phyloP scores from a whole-genome alignment of 2,888 invertebrate species.

The Gerris lacustris region DNA sequence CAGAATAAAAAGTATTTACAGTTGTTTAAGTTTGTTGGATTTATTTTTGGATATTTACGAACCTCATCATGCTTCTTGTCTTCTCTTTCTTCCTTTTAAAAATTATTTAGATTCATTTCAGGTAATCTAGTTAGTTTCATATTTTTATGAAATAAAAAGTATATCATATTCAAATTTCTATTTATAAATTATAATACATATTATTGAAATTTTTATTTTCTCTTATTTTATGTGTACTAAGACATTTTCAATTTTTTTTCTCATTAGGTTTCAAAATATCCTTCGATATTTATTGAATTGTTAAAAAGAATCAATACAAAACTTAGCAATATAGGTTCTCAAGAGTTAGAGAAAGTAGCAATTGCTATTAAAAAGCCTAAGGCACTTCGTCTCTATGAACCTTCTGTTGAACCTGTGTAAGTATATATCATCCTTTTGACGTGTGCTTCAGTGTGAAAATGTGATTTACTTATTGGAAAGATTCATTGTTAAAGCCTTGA shows the following conservation, averaged over 20 bases:
- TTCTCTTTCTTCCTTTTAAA: conserved; percentile 20
- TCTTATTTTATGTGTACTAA: background rate
- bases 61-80: conserved; percentile 17
- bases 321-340: conserved; percentile 43
- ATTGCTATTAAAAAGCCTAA: conserved; percentile 61
- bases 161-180: background rate
- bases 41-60: conserved; percentile 42
- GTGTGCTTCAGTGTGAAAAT: too few species aligned
- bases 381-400: conserved; percentile 70
- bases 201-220: too few species aligned
- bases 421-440: conserved; percentile 37
- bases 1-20: conserved; percentile 49
- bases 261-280: conserved; percentile 46
- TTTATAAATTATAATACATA: too few species aligned
- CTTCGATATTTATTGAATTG: conserved; percentile 42
- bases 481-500: too few species aligned
- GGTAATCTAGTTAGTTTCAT: conserved; percentile 8
- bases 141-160: background rate
- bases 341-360: conserved; percentile 46
- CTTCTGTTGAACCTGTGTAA: conserved; percentile 71
- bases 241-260: background rate
- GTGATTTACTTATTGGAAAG: too few species aligned
- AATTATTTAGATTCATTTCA: conserved; percentile 17
- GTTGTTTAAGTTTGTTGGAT: conserved; percentile 44
- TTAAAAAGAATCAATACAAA: conserved; percentile 29